Percentiles rank a stretch among this genome's conserved stretches.
These are phyloP conservation scores for Drosophila trapezifrons DNA, from an alignment of 1,140 invertebrate genomes.

Conservation along the genomic window DNA sequence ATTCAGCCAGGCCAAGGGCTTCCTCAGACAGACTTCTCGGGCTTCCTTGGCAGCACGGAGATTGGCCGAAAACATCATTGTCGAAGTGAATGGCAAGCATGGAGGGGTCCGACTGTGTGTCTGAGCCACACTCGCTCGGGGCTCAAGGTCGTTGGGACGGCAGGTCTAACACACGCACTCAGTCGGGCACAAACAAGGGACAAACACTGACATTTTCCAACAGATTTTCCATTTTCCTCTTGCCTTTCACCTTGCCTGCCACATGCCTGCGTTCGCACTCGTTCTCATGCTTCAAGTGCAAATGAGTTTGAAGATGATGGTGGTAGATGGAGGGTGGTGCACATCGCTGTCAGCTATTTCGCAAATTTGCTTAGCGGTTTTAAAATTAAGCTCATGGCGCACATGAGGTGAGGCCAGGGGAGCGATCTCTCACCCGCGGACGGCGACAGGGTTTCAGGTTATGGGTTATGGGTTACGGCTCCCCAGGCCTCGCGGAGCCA, in stretches of 20 bases:
- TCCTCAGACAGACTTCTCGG: slow-evolving; percentile 6
- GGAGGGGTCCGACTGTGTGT: background rate
- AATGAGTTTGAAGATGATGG: slow-evolving; percentile 56
- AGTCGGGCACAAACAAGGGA: slow-evolving; percentile 9
- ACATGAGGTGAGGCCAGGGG: slow-evolving; percentile 16
- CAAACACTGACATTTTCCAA: slow-evolving; percentile 21
- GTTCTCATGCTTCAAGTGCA: slow-evolving; percentile 62
- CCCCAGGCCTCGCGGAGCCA: slow-evolving; percentile 10
- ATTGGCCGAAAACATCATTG: slow-evolving; percentile 17
- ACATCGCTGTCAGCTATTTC: slow-evolving; percentile 60
- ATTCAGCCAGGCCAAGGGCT: slow-evolving; percentile 2
- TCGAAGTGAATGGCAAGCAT: background rate
- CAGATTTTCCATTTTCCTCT: slow-evolving; percentile 29
- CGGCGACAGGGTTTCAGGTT: slow-evolving; percentile 23
- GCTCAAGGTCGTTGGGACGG: slow-evolving; percentile 52
- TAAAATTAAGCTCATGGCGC: slow-evolving; percentile 65
- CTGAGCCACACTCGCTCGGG: slow-evolving; percentile 32
- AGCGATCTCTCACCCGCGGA: slow-evolving; percentile 55
- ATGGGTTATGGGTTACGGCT: slow-evolving; percentile 34
- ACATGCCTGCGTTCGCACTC: slow-evolving; percentile 2
- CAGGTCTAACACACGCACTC: slow-evolving; percentile 20
- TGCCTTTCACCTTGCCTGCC: slow-evolving; percentile 20
- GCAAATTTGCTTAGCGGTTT: slow-evolving; percentile 79
- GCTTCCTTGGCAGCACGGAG: slow-evolving; percentile 2
- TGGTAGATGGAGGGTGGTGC: slow-evolving; percentile 16